These are phyloP conservation scores for Drosophila subobscura DNA, from an alignment of 1,140 invertebrate species.

Conservation along the genomic window DNA sequence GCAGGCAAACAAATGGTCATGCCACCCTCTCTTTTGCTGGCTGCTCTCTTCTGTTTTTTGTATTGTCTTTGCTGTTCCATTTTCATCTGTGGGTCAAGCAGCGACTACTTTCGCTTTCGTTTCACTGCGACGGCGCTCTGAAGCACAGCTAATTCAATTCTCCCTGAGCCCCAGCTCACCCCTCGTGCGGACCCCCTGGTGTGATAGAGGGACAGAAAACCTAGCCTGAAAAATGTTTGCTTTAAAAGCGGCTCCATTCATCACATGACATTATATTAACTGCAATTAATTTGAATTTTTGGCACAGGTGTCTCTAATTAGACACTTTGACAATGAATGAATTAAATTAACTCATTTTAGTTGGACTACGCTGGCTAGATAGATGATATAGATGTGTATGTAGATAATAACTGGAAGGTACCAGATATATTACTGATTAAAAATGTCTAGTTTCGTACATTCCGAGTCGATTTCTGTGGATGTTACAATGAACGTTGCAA, in stretches of 20 bases:
- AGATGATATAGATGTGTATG: too few species aligned
- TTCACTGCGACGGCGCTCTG: slow-evolving; percentile 60
- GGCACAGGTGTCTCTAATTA: slow-evolving; percentile 26
- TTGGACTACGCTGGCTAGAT: neutral
- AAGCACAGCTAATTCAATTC: slow-evolving; percentile 26
- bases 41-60: slow-evolving; percentile 6
- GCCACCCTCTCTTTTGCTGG: slow-evolving; percentile 2
- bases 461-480: too few species aligned
- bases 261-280: slow-evolving; percentile 48
- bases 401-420: too few species aligned
- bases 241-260: slow-evolving; percentile 36
- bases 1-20: neutral
- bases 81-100: slow-evolving; percentile 56
- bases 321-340: slow-evolving; percentile 3
- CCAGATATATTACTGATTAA: too few species aligned
- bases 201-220: neutral
- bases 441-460: too few species aligned
- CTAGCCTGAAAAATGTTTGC: slow-evolving; percentile 14
- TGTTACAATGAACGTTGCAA: too few species aligned
- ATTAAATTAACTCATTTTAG: slow-evolving; percentile 9
- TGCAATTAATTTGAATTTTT: slow-evolving; percentile 39
- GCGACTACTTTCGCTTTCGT: slow-evolving; percentile 65
- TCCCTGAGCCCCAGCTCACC: neutral
- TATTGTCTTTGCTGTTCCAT: slow-evolving; percentile 46
- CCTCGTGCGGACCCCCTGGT: neutral